Base-by-base conservation (phyloP, 2,113 vertebrate species). In the Alouatta palliata region DNA sequence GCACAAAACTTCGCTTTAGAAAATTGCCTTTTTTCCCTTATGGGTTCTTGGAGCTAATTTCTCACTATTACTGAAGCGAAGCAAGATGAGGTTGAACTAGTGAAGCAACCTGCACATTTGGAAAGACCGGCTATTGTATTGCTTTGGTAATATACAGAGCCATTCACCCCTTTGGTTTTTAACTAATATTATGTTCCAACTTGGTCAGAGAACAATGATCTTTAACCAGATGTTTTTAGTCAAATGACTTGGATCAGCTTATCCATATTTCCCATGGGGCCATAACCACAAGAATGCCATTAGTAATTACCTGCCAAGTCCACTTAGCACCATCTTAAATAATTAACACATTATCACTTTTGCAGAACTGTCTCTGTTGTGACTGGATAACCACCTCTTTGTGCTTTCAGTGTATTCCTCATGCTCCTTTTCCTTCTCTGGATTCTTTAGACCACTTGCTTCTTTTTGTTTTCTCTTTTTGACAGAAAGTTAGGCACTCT, bases 201-300 rank as follows among this genome's bases (percentile, higher is more conserved):
- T 58, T 3, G 1, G 81, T 90, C 89, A 97, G 91, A 89, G 73
- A 77, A 91, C 79, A 89, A 25, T 86, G 91, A 82, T 96, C 92
- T 90, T 93, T 90, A 97, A 90, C 56, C 96, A 97, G 81, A 97
- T 95, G 96, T 66, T 97, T 91, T 96, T 80, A 96, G 68, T 86
- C 79, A 96, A 90, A 89, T 91, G 95, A 89, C 96, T 92, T 84
- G 58, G 20, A 71, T 97, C 90, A 90, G 90, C 68, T 90, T 90
- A 87, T 91, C 47, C 30, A 27, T 56, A 93, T 81, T 87, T 83
- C 80, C 68, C 10, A 49, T 16, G 37, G 66, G 79, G 20, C 79
- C 19, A 43, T 71, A 97, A 93, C 43, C 23, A 87, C 20, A 82
- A 56, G 73, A 64, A 73, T 87, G 87, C 71, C 87, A 89, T 97